A percentile compares a stretch with the other conserved stretches of the same genome.
Evolutionary conservation across 2,113 vertebrate genomes (phyloP).

Genomic region (Nestor notabilis): DNA sequence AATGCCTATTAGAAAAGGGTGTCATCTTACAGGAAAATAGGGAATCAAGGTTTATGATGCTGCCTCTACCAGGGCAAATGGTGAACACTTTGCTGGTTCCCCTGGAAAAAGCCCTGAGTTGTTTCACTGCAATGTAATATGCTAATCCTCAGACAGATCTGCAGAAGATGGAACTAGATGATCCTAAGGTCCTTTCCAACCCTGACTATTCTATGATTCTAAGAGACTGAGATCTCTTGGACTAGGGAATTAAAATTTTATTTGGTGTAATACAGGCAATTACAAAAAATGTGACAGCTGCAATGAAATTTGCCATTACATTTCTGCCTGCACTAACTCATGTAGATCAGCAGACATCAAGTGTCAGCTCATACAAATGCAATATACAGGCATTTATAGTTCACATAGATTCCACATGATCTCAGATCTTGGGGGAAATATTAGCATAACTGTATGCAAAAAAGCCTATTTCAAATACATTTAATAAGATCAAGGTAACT

Average conservation of each 20-base stretch:
- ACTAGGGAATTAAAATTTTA: not conserved
- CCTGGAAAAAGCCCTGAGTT: not conserved
- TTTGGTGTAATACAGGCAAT: not conserved
- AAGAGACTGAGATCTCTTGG: not conserved
- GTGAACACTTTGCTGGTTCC: not conserved
- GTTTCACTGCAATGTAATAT: not conserved
- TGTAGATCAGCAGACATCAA: not conserved
- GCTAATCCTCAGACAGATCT: not conserved
- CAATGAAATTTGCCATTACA: not conserved
- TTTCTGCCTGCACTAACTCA: not conserved
- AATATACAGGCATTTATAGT: not conserved
- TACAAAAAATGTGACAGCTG: not conserved
- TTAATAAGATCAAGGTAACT: conserved; percentile 28
- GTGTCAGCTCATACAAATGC: not conserved
- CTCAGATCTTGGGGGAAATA: not conserved
- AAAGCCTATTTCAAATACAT: not conserved
- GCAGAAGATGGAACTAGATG: not conserved
- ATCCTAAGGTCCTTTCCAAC: not conserved
- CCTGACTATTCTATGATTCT: not conserved
- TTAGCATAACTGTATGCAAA: not conserved
- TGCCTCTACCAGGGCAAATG: not conserved
- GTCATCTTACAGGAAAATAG: not conserved
- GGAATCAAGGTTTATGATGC: not conserved
- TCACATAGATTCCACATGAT: not conserved
- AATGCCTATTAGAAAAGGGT: not conserved